Conservation (phyloP, 2,113 vertebrate species). For the Ochotona princeps region DNA sequence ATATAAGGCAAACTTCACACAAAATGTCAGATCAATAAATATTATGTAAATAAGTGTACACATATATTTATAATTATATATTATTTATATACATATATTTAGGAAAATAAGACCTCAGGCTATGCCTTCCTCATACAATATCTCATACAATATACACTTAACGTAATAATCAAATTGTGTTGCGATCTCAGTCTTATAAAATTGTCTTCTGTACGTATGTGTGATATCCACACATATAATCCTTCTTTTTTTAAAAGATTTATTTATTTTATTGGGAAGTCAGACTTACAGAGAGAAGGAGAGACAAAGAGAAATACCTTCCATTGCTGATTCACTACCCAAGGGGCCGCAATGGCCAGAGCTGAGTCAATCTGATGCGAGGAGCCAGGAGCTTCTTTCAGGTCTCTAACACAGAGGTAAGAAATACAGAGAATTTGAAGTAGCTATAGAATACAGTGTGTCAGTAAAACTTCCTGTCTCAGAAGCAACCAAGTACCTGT, state of each 20-base stretch:
- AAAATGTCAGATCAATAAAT: too few relatives aligned
- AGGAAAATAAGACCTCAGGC: constrained; percentile 43
- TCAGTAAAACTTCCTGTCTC: neutral
- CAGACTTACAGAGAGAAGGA: too few relatives aligned
- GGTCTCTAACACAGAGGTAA: neutral
- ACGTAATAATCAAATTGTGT: constrained; percentile 47
- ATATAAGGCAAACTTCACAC: too few relatives aligned
- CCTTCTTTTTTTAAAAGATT: neutral
- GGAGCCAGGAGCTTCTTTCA: too few relatives aligned
- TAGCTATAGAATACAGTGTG: neutral
- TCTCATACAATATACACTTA: neutral
- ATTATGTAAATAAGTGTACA: too few relatives aligned
- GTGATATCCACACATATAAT: neutral
- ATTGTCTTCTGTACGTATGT: neutral
- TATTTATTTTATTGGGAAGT: too few relatives aligned
- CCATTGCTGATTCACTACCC: too few relatives aligned
- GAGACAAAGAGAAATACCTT: too few relatives aligned
- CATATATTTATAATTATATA: too few relatives aligned
- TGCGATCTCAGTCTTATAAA: neutral
- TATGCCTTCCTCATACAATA: constrained; percentile 20
- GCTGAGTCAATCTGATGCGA: too few relatives aligned
- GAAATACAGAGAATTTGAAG: neutral
- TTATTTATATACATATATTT: constrained; percentile 27
- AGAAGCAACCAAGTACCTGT: neutral
- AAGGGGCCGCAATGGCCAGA: too few relatives aligned